Percentiles rank a stretch among this genome's conserved stretches.
Evolutionary conservation across 2,888 invertebrate genomes (phyloP).

Genomic region (Dendrolimus pini): DNA sequence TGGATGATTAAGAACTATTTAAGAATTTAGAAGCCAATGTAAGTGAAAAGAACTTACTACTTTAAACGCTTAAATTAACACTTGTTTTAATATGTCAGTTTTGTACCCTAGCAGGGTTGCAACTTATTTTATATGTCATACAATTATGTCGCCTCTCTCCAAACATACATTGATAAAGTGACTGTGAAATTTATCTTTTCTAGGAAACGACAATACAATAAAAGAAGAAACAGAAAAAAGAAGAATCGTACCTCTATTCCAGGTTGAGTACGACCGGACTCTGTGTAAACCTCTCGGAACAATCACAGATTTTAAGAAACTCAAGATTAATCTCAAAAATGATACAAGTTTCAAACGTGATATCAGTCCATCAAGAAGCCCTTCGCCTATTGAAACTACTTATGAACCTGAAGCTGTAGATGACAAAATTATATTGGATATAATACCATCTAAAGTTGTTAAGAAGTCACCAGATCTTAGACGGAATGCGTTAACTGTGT

Average conservation of each 20-base stretch:
- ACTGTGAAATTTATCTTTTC: constrained; percentile 50
- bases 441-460: constrained; percentile 11
- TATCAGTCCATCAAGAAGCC: constrained; percentile 37
- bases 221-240: constrained; percentile 31
- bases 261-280: constrained; percentile 64
- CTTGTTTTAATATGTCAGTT: too few relatives aligned
- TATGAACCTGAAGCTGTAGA: constrained; percentile 4
- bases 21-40: too few relatives aligned
- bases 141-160: neutral
- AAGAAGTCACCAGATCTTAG: constrained; percentile 41
- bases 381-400: constrained; percentile 32
- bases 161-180: constrained; percentile 8
- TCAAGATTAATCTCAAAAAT: constrained; percentile 4
- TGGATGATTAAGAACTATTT: too few relatives aligned
- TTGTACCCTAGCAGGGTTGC: too few relatives aligned
- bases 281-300: constrained; percentile 65
- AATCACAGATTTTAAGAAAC: constrained; percentile 41
- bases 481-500: constrained; percentile 56
- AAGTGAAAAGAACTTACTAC: too few relatives aligned
- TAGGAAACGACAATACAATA: constrained; percentile 46
- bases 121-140: too few relatives aligned
- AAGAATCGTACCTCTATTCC: constrained; percentile 60
- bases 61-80: too few relatives aligned
- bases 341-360: constrained; percentile 15
- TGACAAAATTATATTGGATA: neutral